Conservation (phyloP, 2,113 vertebrate genomes). For the Perognathus longimembris region DNA sequence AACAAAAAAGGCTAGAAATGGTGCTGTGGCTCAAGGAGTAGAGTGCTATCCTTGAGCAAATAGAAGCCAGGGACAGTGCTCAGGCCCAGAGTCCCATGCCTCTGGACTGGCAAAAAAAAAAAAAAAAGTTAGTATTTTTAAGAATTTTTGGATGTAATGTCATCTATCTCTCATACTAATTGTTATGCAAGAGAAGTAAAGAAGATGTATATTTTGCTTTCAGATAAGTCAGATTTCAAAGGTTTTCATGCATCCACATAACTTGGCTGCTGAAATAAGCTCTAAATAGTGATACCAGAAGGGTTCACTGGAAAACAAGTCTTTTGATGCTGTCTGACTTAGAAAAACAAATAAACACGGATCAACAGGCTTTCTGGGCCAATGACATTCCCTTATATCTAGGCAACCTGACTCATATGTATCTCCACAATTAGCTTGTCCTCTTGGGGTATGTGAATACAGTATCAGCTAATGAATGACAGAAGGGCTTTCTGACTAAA, state of each 20-base stretch:
- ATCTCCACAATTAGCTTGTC: slow-evolving; percentile 39
- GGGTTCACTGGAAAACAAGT: background rate
- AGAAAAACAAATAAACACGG: background rate
- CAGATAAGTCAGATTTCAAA: slow-evolving; percentile 46
- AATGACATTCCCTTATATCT: slow-evolving; percentile 43
- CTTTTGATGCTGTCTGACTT: slow-evolving; percentile 30
- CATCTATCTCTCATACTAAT: slow-evolving; percentile 57
- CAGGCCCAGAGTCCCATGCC: no score
- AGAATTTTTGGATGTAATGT: background rate
- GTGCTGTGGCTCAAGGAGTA: no score
- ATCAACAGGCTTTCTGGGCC: slow-evolving; percentile 29
- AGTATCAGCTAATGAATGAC: slow-evolving; percentile 50
- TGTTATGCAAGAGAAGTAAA: slow-evolving; percentile 51
- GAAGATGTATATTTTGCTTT: slow-evolving; percentile 60
- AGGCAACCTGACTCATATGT: slow-evolving; percentile 5
- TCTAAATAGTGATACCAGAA: slow-evolving; percentile 25
- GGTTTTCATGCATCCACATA: background rate
- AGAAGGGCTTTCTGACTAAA: background rate
- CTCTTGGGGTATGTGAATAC: background rate
- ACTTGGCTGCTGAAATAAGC: slow-evolving; percentile 55
- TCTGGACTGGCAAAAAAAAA: no score
- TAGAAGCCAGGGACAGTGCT: no score
- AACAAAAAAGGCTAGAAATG: no score
- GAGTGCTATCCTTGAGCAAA: no score
- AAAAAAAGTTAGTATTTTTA: no score